phyloP scores from a whole-genome alignment of 2,797 vertebrate species.

The Clamator glandarius region DNA sequence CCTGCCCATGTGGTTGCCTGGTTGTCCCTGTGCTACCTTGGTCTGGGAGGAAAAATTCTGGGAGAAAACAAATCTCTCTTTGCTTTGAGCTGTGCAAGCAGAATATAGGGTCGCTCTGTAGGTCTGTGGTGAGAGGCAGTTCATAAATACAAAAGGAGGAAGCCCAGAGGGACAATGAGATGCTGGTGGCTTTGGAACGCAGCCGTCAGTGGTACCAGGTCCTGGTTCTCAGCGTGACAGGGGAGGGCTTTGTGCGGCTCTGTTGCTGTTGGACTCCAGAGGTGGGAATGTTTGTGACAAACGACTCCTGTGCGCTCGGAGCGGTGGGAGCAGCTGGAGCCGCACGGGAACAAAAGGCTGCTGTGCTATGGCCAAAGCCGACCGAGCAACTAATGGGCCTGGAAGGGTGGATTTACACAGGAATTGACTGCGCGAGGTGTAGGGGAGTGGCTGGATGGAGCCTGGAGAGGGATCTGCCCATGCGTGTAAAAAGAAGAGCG shows the following conservation, averaged over 20 bases:
- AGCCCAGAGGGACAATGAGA: conserved; percentile 38
- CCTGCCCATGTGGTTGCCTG: accelerated
- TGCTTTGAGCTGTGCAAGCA: background rate
- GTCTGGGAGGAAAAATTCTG: background rate
- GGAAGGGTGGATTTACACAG: background rate
- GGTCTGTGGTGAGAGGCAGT: background rate
- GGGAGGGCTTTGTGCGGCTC: background rate
- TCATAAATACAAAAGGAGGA: background rate
- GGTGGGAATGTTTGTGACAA: conserved; percentile 14
- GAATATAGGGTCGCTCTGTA: background rate
- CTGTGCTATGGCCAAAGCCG: conserved; percentile 40
- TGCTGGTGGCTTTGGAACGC: background rate
- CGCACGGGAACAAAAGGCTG: conserved; percentile 48
- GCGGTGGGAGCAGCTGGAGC: conserved; percentile 34
- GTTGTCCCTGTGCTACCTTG: background rate
- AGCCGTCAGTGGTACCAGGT: background rate
- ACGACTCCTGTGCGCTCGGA: background rate
- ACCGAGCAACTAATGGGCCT: background rate
- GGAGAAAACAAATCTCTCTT: background rate
- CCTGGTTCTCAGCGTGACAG: background rate
- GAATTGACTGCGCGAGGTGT: background rate
- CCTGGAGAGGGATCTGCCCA: background rate
- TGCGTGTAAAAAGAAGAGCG: background rate
- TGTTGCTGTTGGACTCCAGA: background rate
- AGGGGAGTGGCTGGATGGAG: background rate